phyloP scores from a whole-genome alignment of 2,888 invertebrate genomes.

The Falcaria lacertinaria region DNA sequence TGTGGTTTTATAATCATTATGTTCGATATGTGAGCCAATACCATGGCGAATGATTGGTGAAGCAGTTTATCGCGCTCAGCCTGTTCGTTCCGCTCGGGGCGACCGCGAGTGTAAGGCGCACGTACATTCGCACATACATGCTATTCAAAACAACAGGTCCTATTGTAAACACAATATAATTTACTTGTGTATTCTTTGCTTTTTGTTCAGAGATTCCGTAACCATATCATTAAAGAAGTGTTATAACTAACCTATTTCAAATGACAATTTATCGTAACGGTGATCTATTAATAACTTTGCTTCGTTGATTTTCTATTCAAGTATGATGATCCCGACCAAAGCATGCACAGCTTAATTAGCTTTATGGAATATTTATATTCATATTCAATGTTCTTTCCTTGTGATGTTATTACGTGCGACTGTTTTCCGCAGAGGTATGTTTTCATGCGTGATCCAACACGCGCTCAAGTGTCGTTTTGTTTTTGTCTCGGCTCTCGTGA shows the following conservation, averaged over 20 bases:
- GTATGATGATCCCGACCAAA: no score
- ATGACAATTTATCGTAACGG: neutral
- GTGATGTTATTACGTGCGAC: neutral
- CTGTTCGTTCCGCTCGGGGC: constrained; percentile 19
- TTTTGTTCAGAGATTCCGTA: neutral
- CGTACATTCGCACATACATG: neutral
- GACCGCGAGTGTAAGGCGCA: constrained; percentile 1
- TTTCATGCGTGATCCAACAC: constrained; percentile 2
- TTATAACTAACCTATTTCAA: neutral
- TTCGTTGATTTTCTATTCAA: no score
- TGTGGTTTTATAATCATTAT: constrained; percentile 5
- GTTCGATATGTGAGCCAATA: constrained; percentile 15
- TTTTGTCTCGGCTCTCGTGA: neutral
- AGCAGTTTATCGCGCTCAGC: constrained; percentile 19
- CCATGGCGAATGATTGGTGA: constrained; percentile 26
- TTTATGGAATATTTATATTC: no score
- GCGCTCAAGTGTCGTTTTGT: neutral
- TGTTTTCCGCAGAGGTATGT: neutral
- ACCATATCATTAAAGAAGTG: neutral
- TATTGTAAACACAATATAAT: neutral
- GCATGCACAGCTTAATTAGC: no score
- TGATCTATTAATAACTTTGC: no score
- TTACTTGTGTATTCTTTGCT: constrained; percentile 4
- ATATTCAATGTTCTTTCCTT: no score
- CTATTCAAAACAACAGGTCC: neutral